These are phyloP conservation scores for Menidia beryllina DNA, from an alignment of 2,113 vertebrate genomes.

Conservation along the genomic window DNA sequence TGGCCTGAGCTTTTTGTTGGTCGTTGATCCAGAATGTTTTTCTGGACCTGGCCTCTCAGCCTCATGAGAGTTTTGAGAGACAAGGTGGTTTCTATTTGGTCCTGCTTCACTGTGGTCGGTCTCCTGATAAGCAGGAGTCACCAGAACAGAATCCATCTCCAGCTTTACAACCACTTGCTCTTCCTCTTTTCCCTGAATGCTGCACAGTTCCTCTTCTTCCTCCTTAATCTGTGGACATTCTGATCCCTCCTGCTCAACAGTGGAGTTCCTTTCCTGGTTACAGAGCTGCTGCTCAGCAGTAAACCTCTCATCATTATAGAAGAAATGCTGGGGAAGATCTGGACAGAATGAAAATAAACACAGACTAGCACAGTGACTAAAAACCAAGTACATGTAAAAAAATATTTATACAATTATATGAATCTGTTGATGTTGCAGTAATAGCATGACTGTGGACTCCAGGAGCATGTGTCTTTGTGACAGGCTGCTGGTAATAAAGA, in stretches of 20 bases:
- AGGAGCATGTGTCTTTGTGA: no score
- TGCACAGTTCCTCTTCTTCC: not conserved
- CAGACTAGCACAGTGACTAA: not conserved
- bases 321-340: not conserved
- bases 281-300: not conserved
- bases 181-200: no score
- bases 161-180: not conserved
- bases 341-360: not conserved
- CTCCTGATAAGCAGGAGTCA: not conserved
- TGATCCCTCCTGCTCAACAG: not conserved
- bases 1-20: not conserved
- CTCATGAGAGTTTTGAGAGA: not conserved
- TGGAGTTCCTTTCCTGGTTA: constrained; percentile 1
- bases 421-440: no score
- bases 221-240: not conserved
- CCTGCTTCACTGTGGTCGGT: not conserved
- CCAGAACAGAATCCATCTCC: not conserved
- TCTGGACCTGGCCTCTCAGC: not conserved
- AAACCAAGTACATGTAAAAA: no score
- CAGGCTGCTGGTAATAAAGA: no score
- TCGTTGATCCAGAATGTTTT: not conserved
- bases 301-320: not conserved
- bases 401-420: no score
- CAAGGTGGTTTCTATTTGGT: not conserved
- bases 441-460: no score